Base-by-base conservation (phyloP, 2,888 invertebrate species). In the Drosophila phalerata region DNA sequence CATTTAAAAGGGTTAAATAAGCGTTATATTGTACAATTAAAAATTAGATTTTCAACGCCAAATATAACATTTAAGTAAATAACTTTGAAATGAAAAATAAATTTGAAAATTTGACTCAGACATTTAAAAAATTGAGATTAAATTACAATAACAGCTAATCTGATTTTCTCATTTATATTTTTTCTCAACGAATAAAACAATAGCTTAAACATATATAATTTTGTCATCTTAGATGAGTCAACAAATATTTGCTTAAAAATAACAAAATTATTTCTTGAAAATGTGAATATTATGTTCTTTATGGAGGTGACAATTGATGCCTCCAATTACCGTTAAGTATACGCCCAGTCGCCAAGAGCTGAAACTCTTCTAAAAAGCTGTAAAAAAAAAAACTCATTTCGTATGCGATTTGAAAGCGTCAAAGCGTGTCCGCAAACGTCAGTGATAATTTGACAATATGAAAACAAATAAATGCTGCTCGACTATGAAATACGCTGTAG, bases 371-470 rank as follows among this genome's bases (percentile, higher is more conserved):
- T 49, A 9, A 8, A 30, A 62, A 53, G 62, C 34, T 43, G 62
- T n/a, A n/a, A n/a, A 61, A 22, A 65, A 52, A 64, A 64, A 25
- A 65, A 52, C 81, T 73, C 69, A 56, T 60, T 71, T 55, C 49
- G 63, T 74, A 40, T 72, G 70, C 73, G 45, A 71, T 76, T 78
- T 77, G 73, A 82, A 80, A 77, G 60, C 77, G 84, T 56, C 78
- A 76, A 85, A 84, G 80, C 86, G 85, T 83, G 77, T 85, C 86
- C 77, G 87, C 42, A 69, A 75, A 75, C 73, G 80, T 84, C 78
- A 80, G 71, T 73, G 70, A 74, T 66, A 79, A 76, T 84, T 77
- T 57, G 61, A 40, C 32, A 45, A 51, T 28, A 8, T 3, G 11
- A 6, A 6, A 0, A 17, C 8, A 22, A 13, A 19, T 3, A 17